Base-by-base conservation (phyloP, 2,888 invertebrate genomes). In the Xestia xanthographa region DNA sequence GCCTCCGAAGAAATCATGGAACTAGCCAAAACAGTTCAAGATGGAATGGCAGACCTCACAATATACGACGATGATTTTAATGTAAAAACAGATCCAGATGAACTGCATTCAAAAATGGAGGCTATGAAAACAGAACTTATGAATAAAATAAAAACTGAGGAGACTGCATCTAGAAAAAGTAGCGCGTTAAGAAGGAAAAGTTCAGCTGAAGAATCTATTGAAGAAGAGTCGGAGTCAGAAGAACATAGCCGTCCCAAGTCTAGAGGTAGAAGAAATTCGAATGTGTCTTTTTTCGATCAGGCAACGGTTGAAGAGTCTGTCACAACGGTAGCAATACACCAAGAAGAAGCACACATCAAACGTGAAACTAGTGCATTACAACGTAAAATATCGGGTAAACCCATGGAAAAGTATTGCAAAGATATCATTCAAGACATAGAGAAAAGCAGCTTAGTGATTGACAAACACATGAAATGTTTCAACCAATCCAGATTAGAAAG, bases 11-110 rank as follows among this genome's bases (percentile, higher is more conserved):
- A 95, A 26, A 93, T 97, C 12, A 91, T 94, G 62, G 96, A 97
- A 67, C 92, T 97, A 17, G 96, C 97, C 1, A 97, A 97, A 91
- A 96, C 95, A 29, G 97, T 97, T 0, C 97, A 97, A 93, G 97
- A 97, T 60, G 96, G 97, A 41, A 95, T 97, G 93, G 96, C 97
- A 2, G 95, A 96, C 53, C 92, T 96, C 38, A 92, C 95, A 5
- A 93, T 96, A 58, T 93, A 91, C 65, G 95, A 95, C 56, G 93
- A 95, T 0, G 93, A 94, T 17, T 80, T 92, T 6, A 91, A 91
- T 63, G 87, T 90, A 4, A 89, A 90, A 72, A 89, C 91, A 45
- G 77, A 91, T 0, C 92, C 94, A 0, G 91, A 91, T 17, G 95
- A 95, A 80, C 88, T 95, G 26, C 93, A 95, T 68, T 93, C 91